These are phyloP conservation scores for Microctenopoma lineatum DNA, from an alignment of 2,797 vertebrate species.

Conservation along the genomic window DNA sequence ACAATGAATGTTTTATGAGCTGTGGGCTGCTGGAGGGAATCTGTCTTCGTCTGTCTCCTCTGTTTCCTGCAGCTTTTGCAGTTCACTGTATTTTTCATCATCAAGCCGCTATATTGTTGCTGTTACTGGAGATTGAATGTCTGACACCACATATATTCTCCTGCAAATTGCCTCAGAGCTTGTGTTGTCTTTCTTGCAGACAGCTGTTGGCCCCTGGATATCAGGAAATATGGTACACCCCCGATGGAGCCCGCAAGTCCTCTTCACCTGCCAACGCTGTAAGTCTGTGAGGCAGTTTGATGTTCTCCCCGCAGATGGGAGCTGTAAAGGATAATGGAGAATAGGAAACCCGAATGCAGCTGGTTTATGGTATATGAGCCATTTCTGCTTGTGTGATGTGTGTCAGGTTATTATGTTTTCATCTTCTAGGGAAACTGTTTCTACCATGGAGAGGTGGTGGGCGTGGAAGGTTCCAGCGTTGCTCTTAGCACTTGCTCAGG, in stretches of 20 bases:
- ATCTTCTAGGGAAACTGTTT: conserved; percentile 91
- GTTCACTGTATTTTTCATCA: conserved; percentile 7
- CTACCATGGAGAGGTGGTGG: conserved; percentile 90
- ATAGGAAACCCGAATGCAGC: neutral
- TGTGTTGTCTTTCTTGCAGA: conserved; percentile 72
- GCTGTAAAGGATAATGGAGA: conserved; percentile 13
- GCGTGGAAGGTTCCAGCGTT: conserved; percentile 85
- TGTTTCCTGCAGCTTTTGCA: conserved; percentile 33
- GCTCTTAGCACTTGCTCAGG: conserved; percentile 91
- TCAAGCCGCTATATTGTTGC: conserved; percentile 6
- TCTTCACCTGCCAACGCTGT: conserved; percentile 82
- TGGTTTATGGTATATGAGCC: neutral
- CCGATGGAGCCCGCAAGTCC: conserved; percentile 81
- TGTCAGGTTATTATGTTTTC: conserved; percentile 43
- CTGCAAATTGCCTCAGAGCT: conserved; percentile 22
- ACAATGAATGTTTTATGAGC: conserved; percentile 72
- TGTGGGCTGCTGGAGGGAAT: conserved; percentile 35
- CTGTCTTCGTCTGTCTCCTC: conserved; percentile 17
- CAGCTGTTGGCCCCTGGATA: conserved; percentile 91
- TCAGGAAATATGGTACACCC: conserved; percentile 90
- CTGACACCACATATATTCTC: conserved; percentile 18
- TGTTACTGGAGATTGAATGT: conserved; percentile 17
- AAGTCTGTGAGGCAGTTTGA: conserved; percentile 68
- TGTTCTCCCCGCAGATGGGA: conserved; percentile 11
- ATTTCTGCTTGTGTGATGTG: neutral